Percentiles rank a stretch among this genome's conserved stretches.
These are phyloP conservation scores for Hecatera dysodea DNA, from an alignment of 2,888 invertebrate species.

Conservation along the genomic window DNA sequence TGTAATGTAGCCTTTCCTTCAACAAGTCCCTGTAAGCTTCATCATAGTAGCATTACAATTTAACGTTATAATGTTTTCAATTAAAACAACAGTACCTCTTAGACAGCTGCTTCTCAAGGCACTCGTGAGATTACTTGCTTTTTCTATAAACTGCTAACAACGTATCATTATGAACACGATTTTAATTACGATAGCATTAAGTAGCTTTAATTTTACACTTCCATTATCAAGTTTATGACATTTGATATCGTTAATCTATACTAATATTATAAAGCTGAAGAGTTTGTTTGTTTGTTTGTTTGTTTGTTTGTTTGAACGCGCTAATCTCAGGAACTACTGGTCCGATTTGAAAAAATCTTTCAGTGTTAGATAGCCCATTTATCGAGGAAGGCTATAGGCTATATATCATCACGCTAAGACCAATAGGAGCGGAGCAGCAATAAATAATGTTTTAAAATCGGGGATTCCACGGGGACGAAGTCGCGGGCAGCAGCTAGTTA, in stretches of 20 bases:
- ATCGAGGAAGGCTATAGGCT: too few relatives aligned
- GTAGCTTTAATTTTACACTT: slow-evolving; percentile 22
- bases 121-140: slow-evolving; percentile 16
- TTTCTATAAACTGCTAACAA: slow-evolving; percentile 11
- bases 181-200: slow-evolving; percentile 55
- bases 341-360: too few relatives aligned
- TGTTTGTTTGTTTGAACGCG: too few relatives aligned
- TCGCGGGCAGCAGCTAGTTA: too few relatives aligned
- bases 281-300: too few relatives aligned
- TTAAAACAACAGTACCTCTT: slow-evolving; percentile 8
- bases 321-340: too few relatives aligned
- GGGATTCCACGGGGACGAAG: too few relatives aligned
- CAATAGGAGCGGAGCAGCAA: too few relatives aligned
- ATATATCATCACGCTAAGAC: too few relatives aligned
- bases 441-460: too few relatives aligned
- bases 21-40: neutral
- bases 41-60: neutral
- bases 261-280: too few relatives aligned
- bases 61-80: slow-evolving; percentile 34
- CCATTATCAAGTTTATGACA: slow-evolving; percentile 22
- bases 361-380: too few relatives aligned
- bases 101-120: slow-evolving; percentile 31
- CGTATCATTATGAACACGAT: slow-evolving; percentile 33
- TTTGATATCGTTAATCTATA: slow-evolving; percentile 18
- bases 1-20: neutral